phyloP scores from a whole-genome alignment of 2,797 vertebrate species.

The Malacoctenus gilli region DNA sequence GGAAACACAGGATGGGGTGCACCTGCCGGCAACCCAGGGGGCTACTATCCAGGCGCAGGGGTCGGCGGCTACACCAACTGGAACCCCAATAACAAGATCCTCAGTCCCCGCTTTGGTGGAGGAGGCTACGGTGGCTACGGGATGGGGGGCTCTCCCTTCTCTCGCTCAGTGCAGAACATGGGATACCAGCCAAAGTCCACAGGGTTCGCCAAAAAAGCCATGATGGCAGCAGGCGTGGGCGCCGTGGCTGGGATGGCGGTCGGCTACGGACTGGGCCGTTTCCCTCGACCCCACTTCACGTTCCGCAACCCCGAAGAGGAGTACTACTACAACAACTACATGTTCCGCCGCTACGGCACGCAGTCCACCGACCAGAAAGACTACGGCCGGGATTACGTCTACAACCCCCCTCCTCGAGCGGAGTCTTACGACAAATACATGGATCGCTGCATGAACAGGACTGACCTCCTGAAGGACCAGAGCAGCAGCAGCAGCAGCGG shows the following conservation, averaged over 20 bases:
- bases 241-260: constrained; percentile 81
- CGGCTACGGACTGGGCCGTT: constrained; percentile 81
- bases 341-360: constrained; percentile 74
- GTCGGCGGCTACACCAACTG: constrained; percentile 72
- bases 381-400: constrained; percentile 73
- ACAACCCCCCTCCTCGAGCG: constrained; percentile 64
- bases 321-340: constrained; percentile 81
- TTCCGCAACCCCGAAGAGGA: constrained; percentile 79
- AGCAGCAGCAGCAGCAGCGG: constrained; percentile 17
- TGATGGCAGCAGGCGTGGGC: constrained; percentile 81
- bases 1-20: constrained; percentile 62
- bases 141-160: constrained; percentile 79
- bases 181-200: constrained; percentile 75
- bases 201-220: constrained; percentile 80
- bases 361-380: constrained; percentile 74
- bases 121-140: constrained; percentile 70
- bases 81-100: constrained; percentile 82
- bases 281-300: constrained; percentile 78
- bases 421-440: constrained; percentile 75
- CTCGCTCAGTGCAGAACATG: constrained; percentile 71
- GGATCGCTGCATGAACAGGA: constrained; percentile 74
- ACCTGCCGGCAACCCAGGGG: constrained; percentile 43
- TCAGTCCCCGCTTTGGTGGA: constrained; percentile 77
- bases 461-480: constrained; percentile 55
- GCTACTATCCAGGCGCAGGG: constrained; percentile 58